phyloP scores from a whole-genome alignment of 2,113 vertebrate genomes.

The Cyprinodon variegatus region DNA sequence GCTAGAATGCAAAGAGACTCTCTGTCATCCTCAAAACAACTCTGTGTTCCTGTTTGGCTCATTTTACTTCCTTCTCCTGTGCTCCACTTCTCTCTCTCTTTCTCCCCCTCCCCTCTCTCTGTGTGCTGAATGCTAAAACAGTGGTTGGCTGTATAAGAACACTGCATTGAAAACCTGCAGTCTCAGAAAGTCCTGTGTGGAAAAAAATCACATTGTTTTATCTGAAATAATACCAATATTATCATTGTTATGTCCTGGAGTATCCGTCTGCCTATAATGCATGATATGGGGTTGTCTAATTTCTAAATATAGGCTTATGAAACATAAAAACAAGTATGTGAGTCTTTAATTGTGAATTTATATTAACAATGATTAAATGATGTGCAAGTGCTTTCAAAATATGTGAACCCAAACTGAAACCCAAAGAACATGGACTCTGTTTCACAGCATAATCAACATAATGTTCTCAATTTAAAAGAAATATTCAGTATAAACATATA shows the following conservation, averaged over 20 bases:
- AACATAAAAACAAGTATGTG: not conserved
- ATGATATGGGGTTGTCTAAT: not conserved
- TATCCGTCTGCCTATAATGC: not conserved
- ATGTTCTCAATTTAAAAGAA: not conserved
- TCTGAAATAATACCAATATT: not conserved
- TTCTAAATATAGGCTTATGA: not conserved
- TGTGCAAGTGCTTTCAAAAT: not conserved
- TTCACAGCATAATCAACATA: not conserved
- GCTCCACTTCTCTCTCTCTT: conserved; percentile 42
- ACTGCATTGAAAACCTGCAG: conserved; percentile 69
- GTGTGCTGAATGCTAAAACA: conserved; percentile 73
- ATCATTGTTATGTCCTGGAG: no score
- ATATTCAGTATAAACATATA: not conserved
- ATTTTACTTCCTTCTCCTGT: conserved; percentile 69
- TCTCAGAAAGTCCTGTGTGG: conserved; percentile 43
- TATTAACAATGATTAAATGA: not conserved
- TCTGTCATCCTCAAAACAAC: conserved; percentile 69
- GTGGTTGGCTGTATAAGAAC: conserved; percentile 59
- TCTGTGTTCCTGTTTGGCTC: conserved; percentile 78
- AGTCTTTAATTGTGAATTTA: not conserved
- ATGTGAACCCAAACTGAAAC: not conserved
- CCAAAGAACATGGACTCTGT: not conserved
- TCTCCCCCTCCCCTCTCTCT: conserved; percentile 41
- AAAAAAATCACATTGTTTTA: conserved; percentile 40
- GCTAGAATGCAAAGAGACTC: conserved; percentile 61